Conservation (phyloP, 1,140 invertebrate species). For the Eumeta japonica region DNA sequence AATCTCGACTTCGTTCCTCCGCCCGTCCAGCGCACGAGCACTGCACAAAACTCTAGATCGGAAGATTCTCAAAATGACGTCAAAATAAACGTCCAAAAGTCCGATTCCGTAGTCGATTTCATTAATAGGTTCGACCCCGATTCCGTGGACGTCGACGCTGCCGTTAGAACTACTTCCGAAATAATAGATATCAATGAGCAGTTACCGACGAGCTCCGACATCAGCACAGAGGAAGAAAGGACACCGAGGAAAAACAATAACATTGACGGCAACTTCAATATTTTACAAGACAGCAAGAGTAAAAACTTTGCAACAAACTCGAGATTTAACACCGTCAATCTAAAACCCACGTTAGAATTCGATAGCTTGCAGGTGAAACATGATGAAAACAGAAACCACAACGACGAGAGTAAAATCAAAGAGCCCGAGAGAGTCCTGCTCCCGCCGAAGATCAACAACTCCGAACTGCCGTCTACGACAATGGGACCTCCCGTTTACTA, state of each 20-base stretch:
- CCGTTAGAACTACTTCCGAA: constrained; percentile 39
- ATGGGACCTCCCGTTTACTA: constrained; percentile 63
- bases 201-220: constrained; percentile 31
- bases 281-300: constrained; percentile 23
- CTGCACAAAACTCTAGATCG: too few species aligned
- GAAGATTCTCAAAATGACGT: constrained; percentile 22
- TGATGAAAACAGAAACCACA: too few species aligned
- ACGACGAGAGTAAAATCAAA: constrained; percentile 12
- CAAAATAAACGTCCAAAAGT: constrained; percentile 13
- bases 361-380: too few species aligned
- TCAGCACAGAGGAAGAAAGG: constrained; percentile 39
- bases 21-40: constrained; percentile 17
- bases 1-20: constrained; percentile 11
- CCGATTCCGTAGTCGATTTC: constrained; percentile 39
- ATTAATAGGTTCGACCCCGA: constrained; percentile 52
- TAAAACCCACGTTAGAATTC: constrained; percentile 24
- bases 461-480: constrained; percentile 46
- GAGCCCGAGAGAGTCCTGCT: constrained; percentile 26
- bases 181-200: constrained; percentile 40
- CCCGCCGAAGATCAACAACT: constrained; percentile 40
- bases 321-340: constrained; percentile 32
- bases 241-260: constrained; percentile 36
- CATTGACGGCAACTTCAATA: constrained; percentile 31
- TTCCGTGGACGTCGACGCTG: constrained; percentile 33
- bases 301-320: constrained; percentile 22